phyloP scores from a whole-genome alignment of 1,140 invertebrate species.

The Lasioglossum albipes region DNA sequence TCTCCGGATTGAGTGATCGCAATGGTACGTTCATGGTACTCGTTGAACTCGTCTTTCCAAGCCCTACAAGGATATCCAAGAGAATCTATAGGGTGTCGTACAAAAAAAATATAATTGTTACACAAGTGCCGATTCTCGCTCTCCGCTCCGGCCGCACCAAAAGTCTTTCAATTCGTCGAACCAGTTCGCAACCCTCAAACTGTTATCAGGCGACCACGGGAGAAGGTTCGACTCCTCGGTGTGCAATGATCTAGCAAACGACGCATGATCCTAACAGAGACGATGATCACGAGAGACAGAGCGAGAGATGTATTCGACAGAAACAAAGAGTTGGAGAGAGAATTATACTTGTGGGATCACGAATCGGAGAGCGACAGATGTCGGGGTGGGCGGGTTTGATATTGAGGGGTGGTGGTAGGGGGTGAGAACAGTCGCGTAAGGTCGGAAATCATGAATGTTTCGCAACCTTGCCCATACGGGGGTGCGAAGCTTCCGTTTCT shows the following conservation, averaged over 20 bases:
- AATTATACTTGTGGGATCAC: no score
- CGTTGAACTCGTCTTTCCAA: no score
- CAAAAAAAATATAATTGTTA: no score
- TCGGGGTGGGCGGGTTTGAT: neutral
- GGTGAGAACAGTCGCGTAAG: conserved; percentile 52
- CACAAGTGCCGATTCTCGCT: conserved; percentile 16
- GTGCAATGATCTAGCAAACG: conserved; percentile 42
- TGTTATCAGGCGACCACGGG: neutral
- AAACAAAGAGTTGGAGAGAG: neutral
- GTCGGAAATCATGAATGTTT: conserved; percentile 74
- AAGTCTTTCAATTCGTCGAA: conserved; percentile 1
- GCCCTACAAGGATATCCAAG: no score
- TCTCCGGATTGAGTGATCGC: no score
- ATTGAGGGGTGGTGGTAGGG: neutral
- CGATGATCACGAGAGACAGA: conserved; percentile 22
- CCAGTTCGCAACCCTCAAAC: neutral
- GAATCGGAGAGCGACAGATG: no score
- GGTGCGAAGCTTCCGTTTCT: conserved; percentile 86
- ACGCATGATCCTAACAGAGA: conserved; percentile 39
- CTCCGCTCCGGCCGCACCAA: neutral
- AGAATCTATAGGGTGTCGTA: neutral
- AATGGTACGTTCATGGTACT: no score
- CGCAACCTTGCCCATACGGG: conserved; percentile 87
- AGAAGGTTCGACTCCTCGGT: conserved; percentile 30
- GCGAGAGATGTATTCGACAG: conserved; percentile 17